phyloP scores from a whole-genome alignment of 2,888 invertebrate species.

The Dasysyrphus tricinctus region DNA sequence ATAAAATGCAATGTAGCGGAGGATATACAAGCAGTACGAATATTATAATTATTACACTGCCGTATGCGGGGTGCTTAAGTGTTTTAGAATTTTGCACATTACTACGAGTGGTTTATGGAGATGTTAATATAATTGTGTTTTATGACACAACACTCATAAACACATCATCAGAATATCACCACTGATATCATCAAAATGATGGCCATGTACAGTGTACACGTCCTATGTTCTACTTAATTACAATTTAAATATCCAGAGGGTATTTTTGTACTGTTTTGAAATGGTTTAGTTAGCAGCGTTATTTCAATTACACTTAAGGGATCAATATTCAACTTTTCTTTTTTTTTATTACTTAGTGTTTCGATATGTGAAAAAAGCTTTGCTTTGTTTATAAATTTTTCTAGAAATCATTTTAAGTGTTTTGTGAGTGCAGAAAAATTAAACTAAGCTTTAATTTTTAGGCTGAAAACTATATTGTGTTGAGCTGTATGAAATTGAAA shows the following conservation, averaged over 20 bases:
- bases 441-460: no score
- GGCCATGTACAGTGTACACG: neutral
- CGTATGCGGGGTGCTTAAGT: neutral
- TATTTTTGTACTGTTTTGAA: neutral
- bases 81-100: conserved; percentile 63
- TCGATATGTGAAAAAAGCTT: no score
- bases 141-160: conserved; percentile 59
- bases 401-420: no score
- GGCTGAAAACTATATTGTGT: no score
- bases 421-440: no score
- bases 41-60: conserved; percentile 8
- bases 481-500: no score
- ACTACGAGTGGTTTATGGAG: conserved; percentile 54
- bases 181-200: conserved; percentile 3
- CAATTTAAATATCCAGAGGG: neutral
- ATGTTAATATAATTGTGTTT: conserved; percentile 64
- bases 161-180: conserved; percentile 64
- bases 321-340: neutral
- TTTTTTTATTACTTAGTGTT: neutral
- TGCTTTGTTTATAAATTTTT: no score
- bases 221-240: neutral
- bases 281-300: neutral
- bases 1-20: conserved; percentile 35
- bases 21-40: neutral
- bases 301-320: conserved; percentile 10